These are phyloP conservation scores for Sinella curviseta DNA, from an alignment of 1,140 invertebrate species.

Conservation along the genomic window DNA sequence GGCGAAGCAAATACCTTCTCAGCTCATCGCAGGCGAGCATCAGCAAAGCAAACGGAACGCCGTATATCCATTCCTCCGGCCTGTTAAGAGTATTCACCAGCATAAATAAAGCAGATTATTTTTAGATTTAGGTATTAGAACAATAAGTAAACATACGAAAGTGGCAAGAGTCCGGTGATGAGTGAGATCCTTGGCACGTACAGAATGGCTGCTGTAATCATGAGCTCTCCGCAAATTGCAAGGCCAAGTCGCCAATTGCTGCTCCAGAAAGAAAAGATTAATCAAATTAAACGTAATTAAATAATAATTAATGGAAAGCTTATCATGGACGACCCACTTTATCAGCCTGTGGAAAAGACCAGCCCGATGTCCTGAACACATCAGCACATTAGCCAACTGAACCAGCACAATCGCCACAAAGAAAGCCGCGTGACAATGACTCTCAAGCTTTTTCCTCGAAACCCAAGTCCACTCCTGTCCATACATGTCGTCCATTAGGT, in stretches of 20 bases:
- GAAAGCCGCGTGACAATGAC: not conserved
- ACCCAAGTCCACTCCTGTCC: conserved; percentile 43
- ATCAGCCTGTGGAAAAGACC: not conserved
- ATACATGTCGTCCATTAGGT: conserved; percentile 54
- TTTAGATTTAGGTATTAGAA: no score
- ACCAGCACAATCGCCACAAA: conserved; percentile 25
- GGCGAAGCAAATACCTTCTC: conserved; percentile 61
- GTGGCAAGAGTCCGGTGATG: conserved; percentile 3
- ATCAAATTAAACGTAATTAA: not conserved
- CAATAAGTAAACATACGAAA: not conserved
- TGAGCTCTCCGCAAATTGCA: not conserved
- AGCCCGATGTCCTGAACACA: not conserved
- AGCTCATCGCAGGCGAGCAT: conserved; percentile 65
- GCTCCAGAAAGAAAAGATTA: not conserved
- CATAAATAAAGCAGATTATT: no score
- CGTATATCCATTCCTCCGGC: conserved; percentile 59
- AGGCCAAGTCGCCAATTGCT: not conserved
- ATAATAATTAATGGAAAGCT: not conserved
- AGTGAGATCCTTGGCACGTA: conserved; percentile 9
- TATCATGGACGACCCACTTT: not conserved
- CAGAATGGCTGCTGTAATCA: not conserved
- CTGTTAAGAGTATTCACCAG: no score
- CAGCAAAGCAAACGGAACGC: conserved; percentile 62
- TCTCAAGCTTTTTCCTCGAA: conserved; percentile 29
- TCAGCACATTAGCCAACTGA: conserved; percentile 4